Percentiles rank a stretch among this genome's conserved stretches.
Evolutionary conservation across 2,797 vertebrate genomes (phyloP).

Genomic region (Sebastes minor): DNA sequence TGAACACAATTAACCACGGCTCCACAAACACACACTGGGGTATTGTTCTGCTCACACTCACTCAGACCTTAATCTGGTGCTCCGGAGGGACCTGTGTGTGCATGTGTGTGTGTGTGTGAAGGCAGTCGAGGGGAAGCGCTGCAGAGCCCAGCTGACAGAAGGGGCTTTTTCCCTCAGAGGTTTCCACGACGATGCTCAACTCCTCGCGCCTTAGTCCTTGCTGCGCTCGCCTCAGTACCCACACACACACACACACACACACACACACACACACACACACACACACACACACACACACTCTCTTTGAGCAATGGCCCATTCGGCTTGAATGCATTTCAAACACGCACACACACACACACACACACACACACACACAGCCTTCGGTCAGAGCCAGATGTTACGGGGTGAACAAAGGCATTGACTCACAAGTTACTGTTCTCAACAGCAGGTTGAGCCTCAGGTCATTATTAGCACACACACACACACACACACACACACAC

Average conservation of each 20-base stretch:
- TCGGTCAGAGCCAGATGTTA: conserved; percentile 81
- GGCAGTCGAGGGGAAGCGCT: conserved; percentile 75
- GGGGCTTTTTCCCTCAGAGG: conserved; percentile 79
- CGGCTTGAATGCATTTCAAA: conserved; percentile 65
- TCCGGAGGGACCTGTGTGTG: conserved; percentile 67
- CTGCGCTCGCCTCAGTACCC: conserved; percentile 57
- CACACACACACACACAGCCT: conserved; percentile 65
- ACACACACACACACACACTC: too few species aligned
- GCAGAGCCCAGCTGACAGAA: conserved; percentile 80
- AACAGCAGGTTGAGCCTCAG: conserved; percentile 82
- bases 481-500: conserved; percentile 15
- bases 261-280: neutral
- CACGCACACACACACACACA: conserved; percentile 16
- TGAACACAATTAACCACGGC: conserved; percentile 86
- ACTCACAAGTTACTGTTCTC: conserved; percentile 80
- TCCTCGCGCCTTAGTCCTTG: conserved; percentile 77
- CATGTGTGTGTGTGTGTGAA: conserved; percentile 44
- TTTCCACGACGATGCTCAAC: conserved; percentile 78
- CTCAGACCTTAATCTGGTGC: conserved; percentile 81
- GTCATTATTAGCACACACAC: conserved; percentile 79
- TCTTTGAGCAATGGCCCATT: conserved; percentile 64
- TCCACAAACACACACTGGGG: conserved; percentile 81
- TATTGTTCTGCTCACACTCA: conserved; percentile 84
- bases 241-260: conserved; percentile 21
- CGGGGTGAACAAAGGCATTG: conserved; percentile 76